Conservation (phyloP, 2,797 vertebrate genomes). For the Eospalax fontanierii region DNA sequence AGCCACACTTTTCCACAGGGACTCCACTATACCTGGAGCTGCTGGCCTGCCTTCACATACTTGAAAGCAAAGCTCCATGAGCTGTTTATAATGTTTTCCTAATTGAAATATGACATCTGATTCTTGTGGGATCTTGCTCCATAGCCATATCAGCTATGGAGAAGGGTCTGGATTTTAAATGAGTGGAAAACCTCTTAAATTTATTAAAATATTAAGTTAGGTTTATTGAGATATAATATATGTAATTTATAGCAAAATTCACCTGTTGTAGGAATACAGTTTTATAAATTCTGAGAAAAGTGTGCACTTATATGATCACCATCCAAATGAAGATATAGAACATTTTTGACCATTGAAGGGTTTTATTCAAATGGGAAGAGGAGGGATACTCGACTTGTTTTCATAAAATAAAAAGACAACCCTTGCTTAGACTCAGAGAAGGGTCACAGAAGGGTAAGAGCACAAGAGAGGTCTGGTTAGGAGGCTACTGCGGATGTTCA, state of each 20-base stretch:
- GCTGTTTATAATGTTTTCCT: neutral
- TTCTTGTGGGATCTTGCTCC: neutral
- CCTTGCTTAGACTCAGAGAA: constrained; percentile 5
- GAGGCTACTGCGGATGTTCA: neutral
- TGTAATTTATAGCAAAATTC: neutral
- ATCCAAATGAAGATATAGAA: neutral
- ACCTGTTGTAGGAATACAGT: neutral
- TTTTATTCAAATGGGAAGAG: neutral
- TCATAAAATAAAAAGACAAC: neutral
- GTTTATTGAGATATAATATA: constrained; percentile 16
- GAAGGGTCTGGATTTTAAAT: neutral
- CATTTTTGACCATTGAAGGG: neutral
- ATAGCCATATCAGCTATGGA: neutral
- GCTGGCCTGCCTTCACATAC: neutral
- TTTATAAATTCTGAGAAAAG: constrained; percentile 48
- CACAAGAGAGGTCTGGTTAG: neutral
- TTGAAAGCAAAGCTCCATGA: neutral
- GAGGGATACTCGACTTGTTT: neutral
- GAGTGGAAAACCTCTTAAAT: neutral
- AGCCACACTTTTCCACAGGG: neutral
- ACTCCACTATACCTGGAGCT: neutral
- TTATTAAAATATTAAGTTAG: neutral
- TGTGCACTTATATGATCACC: neutral
- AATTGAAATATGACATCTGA: neutral
- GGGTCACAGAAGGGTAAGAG: neutral